Conservation (phyloP, 2,888 invertebrate genomes). For the Oxystoma pomonae region DNA sequence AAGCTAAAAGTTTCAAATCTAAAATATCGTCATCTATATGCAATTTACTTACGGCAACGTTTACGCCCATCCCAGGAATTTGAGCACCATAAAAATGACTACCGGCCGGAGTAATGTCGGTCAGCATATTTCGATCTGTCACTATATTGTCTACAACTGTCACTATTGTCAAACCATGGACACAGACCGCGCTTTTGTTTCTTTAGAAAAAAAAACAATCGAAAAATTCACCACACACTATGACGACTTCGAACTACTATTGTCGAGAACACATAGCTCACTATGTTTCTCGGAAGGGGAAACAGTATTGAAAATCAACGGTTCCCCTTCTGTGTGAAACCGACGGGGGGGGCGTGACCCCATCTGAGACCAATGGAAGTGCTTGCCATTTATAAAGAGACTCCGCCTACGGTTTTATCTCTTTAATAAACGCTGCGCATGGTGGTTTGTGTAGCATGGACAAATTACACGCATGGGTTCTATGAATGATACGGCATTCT, state of each 20-base stretch:
- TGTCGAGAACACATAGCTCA: constrained; percentile 48
- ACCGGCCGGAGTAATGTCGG: constrained; percentile 59
- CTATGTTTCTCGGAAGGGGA: constrained; percentile 47
- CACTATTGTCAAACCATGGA: constrained; percentile 15
- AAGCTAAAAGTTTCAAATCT: too few species aligned
- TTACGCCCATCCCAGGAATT: constrained; percentile 59
- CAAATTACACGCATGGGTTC: constrained; percentile 27
- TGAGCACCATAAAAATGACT: constrained; percentile 58
- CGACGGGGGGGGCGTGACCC: constrained; percentile 30
- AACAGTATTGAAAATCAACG: constrained; percentile 40
- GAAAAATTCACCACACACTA: constrained; percentile 32
- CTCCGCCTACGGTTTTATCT: constrained; percentile 40
- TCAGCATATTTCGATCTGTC: constrained; percentile 48
- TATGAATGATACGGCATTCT: constrained; percentile 35
- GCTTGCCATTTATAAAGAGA: constrained; percentile 41
- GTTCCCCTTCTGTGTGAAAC: constrained; percentile 44
- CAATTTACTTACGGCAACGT: constrained; percentile 46
- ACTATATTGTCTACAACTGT: neutral
- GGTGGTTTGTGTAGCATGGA: constrained; percentile 26
- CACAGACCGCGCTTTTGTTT: constrained; percentile 22
- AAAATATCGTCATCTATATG: too few species aligned
- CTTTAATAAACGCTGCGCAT: constrained; percentile 33
- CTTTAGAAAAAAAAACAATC: constrained; percentile 28
- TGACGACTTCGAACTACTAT: constrained; percentile 39
- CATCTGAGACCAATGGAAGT: constrained; percentile 34